Percentiles rank a stretch among this genome's conserved stretches.
Conservation (phyloP, 1,140 invertebrate species). For the Ostrea edulis region DNA sequence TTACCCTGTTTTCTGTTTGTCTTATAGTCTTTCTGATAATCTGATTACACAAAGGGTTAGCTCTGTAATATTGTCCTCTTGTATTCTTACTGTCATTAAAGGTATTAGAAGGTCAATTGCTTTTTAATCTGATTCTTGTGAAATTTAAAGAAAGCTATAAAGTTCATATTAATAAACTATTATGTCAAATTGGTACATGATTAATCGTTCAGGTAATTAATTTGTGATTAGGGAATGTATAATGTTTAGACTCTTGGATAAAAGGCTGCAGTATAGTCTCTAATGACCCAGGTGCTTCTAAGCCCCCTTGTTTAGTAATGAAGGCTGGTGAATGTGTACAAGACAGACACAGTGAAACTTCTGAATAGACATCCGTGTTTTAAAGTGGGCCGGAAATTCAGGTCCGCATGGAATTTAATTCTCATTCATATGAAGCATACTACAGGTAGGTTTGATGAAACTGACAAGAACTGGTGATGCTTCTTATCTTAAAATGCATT, state of each 20-base stretch:
- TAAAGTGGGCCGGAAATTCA: slow-evolving; percentile 31
- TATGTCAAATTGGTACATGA: slow-evolving; percentile 29
- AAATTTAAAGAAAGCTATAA: slow-evolving; percentile 31
- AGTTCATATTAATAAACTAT: slow-evolving; percentile 12
- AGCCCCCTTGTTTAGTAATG: background rate
- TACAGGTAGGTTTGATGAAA: background rate
- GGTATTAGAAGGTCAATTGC: slow-evolving; percentile 11
- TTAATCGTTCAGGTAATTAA: slow-evolving; percentile 31
- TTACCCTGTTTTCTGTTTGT: background rate
- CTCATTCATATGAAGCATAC: background rate
- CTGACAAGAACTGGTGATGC: background rate
- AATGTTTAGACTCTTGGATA: slow-evolving; percentile 4
- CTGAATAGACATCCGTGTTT: background rate
- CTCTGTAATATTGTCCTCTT: background rate
- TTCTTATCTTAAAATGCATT: no score
- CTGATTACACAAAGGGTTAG: slow-evolving; percentile 21
- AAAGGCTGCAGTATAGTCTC: background rate
- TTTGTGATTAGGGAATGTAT: background rate
- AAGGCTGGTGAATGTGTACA: slow-evolving; percentile 5
- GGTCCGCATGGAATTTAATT: slow-evolving; percentile 8
- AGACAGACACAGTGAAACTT: background rate
- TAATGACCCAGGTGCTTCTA: background rate
- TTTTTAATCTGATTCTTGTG: slow-evolving; percentile 26
- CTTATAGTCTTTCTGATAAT: background rate
- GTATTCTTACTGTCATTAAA: slow-evolving; percentile 1